Base-by-base conservation (phyloP, 2,797 vertebrate genomes). In the Aulostomus chinensis region DNA sequence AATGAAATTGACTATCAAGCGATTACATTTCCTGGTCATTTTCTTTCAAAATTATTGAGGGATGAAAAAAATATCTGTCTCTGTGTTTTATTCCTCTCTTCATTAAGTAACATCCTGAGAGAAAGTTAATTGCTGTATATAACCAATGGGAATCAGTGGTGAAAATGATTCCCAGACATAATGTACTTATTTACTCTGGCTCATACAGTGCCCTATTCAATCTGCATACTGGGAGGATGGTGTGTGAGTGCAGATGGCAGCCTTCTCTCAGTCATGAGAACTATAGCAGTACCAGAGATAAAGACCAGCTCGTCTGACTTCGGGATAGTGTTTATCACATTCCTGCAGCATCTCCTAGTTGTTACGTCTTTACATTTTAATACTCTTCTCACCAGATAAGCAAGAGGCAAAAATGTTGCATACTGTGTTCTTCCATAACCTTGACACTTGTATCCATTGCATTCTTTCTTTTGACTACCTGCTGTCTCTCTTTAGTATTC, bases 161-260 rank as follows among this genome's bases (percentile, higher is more conserved):
- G 56, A 62, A 73, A 84, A 68, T 47, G 13, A 70, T 78, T 83
- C 70, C 68, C 72, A 78, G 72, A 53, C 38, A 64, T 22, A 15
- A 42, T 42, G 51, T 34, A 39, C 50, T 58, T 62, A 66, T 80
- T 72, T 65, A 55, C 37, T 33, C 48, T 17, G 45, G 62, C 62
- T 80, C 59, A 51, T 58, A 84, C 69, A 74, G 80, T 56, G 55
- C 35, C 47, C 71, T 53, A 60, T 82, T 83, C 73, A 73, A 79
- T 48, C 53, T 59, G 52, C 34, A 49, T 20, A 42, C 55, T 75
- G 63, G 53, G 62, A 80, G 56, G 63, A 50, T 3, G 31, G 70
- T 58, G 65, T 75, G 70, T 66, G 52, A 68, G 69, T 50, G 64
- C 58, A 81, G 71, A 73, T 64, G 77, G 67, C 66, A 55, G 68